Conservation (phyloP, 1,140 invertebrate species). For the Aethina tumida region DNA sequence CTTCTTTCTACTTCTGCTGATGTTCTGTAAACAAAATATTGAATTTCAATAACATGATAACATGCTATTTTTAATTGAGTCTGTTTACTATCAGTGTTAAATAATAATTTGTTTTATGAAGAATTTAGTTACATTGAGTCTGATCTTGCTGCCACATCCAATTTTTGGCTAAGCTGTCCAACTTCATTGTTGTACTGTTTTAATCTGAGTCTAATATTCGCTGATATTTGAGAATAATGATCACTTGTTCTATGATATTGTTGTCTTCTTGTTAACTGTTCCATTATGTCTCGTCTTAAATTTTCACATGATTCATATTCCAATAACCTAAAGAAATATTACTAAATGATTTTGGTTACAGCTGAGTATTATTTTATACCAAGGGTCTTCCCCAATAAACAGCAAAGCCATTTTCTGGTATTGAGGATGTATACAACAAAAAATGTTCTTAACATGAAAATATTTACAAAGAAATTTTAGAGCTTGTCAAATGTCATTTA, state of each 20-base stretch:
- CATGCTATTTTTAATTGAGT: no score
- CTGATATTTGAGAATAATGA: conserved; percentile 45
- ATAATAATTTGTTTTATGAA: conserved; percentile 7
- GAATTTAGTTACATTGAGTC: conserved; percentile 47
- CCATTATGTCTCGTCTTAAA: conserved; percentile 50
- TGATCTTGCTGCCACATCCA: conserved; percentile 39
- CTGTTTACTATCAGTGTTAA: background rate
- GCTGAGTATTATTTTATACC: conserved; percentile 20
- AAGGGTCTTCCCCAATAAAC: conserved; percentile 31
- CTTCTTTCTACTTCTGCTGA: conserved; percentile 50
- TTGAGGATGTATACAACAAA: no score
- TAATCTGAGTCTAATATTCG: conserved; percentile 46
- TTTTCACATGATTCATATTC: conserved; percentile 58
- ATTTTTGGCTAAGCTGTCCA: conserved; percentile 45
- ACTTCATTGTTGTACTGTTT: conserved; percentile 54
- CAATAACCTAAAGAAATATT: conserved; percentile 43
- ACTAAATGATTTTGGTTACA: no score
- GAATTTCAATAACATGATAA: background rate
- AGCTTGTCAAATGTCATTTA: no score
- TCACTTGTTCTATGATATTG: conserved; percentile 41
- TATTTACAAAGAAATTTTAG: no score
- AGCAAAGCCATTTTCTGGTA: conserved; percentile 31
- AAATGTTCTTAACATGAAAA: no score
- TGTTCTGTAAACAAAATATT: conserved; percentile 33
- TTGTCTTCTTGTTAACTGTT: conserved; percentile 46